Evolutionary conservation across 2,113 vertebrate genomes (phyloP).

Genomic region (Pyrgilauda ruficollis): DNA sequence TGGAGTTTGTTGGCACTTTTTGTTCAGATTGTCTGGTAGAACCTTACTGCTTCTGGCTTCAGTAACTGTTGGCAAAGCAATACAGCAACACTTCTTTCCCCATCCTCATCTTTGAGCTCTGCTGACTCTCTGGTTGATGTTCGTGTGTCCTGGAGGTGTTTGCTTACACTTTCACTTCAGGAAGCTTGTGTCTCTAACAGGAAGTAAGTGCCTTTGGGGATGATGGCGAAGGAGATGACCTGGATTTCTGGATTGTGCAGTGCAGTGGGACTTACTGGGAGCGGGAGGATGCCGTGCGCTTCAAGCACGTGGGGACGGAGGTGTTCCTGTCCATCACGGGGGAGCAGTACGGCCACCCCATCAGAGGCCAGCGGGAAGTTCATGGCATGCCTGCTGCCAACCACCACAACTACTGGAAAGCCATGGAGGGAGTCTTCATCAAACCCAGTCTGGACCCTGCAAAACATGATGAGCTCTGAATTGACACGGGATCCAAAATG

Average conservation of each 20-base stretch:
- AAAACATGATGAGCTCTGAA: conserved; percentile 90
- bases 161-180: conserved; percentile 2
- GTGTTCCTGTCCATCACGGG: conserved; percentile 92
- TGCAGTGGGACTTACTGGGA: conserved; percentile 88
- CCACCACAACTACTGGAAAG: conserved; percentile 90
- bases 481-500: neutral
- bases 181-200: conserved; percentile 70
- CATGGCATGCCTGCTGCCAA: conserved; percentile 85
- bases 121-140: neutral
- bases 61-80: neutral
- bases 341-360: conserved; percentile 93
- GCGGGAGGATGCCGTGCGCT: conserved; percentile 84
- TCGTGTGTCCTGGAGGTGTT: neutral
- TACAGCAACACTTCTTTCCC: neutral
- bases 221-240: conserved; percentile 91
- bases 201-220: conserved; percentile 98
- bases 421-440: conserved; percentile 96
- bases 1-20: neutral
- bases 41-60: neutral
- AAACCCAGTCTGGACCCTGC: conserved; percentile 78
- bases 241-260: conserved; percentile 91
- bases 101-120: neutral
- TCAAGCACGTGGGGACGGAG: conserved; percentile 88
- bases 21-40: neutral
- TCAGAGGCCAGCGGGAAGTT: conserved; percentile 91